Evolutionary conservation across 2,113 vertebrate genomes (phyloP), one percentile per base, ranked within the genome.

Genomic region (Oncorhynchus masou): DNA sequence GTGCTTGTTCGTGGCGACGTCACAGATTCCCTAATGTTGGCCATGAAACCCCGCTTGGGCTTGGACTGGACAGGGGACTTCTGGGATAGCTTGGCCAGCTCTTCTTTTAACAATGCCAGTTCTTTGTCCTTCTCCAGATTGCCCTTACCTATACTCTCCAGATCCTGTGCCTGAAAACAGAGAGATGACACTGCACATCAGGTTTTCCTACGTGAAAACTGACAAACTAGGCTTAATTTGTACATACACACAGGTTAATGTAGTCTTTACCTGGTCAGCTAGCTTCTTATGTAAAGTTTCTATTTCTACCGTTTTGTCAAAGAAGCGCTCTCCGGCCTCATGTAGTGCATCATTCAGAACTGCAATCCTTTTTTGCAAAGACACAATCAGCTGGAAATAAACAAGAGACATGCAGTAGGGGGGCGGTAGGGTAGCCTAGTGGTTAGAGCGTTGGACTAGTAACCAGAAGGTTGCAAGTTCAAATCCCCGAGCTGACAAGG

Each of bases 11-110:
- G 84, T 34, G 91, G 92, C 3, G 92, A 90, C 0, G 89, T 87
- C 71, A 95, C 94, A 0, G 92, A 91, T 22, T 95, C 92, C 83
- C 89, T 95, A 71, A 97, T 86, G 86, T 95, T 96, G 57, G 94
- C 92, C 29, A 97, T 88, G 11, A 97, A 91, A 48, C 94, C 88
- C 70, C 85, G 91, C 74, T 84, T 94, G 4, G 83, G 62, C 76
- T 93, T 95, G 11, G 86, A 71, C 73, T 81, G 86, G 8, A 91
- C 89, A 0, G 84, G 57, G 0, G 92, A 90, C n/a, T 91, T 89
- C 29, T 49, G 3, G 12, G 85, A 74, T 9, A 81, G 68, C 13
- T 89, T 93, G 29, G 86, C 82, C 13, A 60, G 49, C 66, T 96
- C 90, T 29, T 87, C 88, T 71, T 91, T 94, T 1, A 97, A 84